phyloP scores from a whole-genome alignment of 1,140 invertebrate species.

The Linepithema humile region DNA sequence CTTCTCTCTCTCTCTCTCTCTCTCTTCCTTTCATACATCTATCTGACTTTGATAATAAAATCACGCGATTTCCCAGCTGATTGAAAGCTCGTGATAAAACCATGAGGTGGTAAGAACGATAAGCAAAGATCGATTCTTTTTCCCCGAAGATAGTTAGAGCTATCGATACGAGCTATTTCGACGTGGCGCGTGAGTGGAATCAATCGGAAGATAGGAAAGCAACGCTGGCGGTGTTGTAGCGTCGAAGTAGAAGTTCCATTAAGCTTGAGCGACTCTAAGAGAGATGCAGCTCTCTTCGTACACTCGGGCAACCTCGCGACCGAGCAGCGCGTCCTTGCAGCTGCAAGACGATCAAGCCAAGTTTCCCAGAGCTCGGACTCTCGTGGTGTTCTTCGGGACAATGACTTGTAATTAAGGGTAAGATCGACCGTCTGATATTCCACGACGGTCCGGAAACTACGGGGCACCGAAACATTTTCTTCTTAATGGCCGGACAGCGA shows the following conservation, averaged over 20 bases:
- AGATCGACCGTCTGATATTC: slow-evolving; percentile 62
- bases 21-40: no score
- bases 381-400: slow-evolving; percentile 34
- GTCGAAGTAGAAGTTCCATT: slow-evolving; percentile 66
- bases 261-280: slow-evolving; percentile 51
- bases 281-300: slow-evolving; percentile 59
- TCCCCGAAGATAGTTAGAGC: slow-evolving; percentile 17
- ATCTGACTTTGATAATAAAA: slow-evolving; percentile 32
- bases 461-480: slow-evolving; percentile 3
- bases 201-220: slow-evolving; percentile 52
- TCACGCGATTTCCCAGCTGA: slow-evolving; percentile 32
- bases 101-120: slow-evolving; percentile 27
- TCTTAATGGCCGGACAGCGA: slow-evolving; percentile 25
- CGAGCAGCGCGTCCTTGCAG: slow-evolving; percentile 49
- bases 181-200: slow-evolving; percentile 64
- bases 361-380: slow-evolving; percentile 57
- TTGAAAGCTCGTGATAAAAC: slow-evolving; percentile 45
- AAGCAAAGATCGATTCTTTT: slow-evolving; percentile 58
- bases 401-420: slow-evolving; percentile 66
- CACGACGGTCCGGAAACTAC: slow-evolving; percentile 30
- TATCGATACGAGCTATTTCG: slow-evolving; percentile 51
- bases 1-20: no score
- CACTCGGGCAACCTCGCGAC: slow-evolving; percentile 46
- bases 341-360: slow-evolving; percentile 60
- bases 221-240: slow-evolving; percentile 36